These are phyloP conservation scores for Bicyclus anynana DNA, from an alignment of 1,140 invertebrate genomes.

Conservation along the genomic window DNA sequence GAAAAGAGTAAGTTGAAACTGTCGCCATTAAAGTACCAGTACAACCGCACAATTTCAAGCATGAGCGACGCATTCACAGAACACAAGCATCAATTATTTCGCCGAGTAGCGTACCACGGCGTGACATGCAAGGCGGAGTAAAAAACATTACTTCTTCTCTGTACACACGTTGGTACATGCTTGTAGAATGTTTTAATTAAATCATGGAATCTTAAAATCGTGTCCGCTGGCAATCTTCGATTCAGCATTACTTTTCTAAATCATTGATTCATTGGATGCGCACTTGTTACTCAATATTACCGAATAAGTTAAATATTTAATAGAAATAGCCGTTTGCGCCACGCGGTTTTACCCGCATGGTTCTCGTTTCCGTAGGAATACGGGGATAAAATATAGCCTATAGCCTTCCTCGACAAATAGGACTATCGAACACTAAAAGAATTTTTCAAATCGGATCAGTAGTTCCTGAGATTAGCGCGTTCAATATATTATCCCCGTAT, in stretches of 20 bases:
- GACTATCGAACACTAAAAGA: too few species aligned
- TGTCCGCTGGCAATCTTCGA: neutral
- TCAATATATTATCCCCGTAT: too few species aligned
- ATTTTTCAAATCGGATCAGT: too few species aligned
- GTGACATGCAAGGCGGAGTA: slow-evolving; percentile 14
- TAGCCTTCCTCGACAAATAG: too few species aligned
- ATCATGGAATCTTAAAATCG: slow-evolving; percentile 2
- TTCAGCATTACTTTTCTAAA: neutral
- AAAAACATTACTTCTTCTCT: slow-evolving; percentile 14
- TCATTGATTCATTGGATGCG: neutral
- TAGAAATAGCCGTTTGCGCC: neutral
- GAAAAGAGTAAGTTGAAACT: neutral
- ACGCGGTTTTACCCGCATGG: too few species aligned
- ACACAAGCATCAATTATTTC: slow-evolving; percentile 24
- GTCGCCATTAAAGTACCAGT: slow-evolving; percentile 16
- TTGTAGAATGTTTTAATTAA: neutral
- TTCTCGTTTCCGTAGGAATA: too few species aligned
- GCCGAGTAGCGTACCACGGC: slow-evolving; percentile 15
- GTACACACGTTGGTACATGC: slow-evolving; percentile 4
- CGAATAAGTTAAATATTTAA: neutral
- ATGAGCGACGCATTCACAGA: slow-evolving; percentile 16
- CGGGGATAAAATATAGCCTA: too few species aligned
- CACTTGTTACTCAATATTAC: neutral
- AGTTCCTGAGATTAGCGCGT: too few species aligned
- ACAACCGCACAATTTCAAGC: slow-evolving; percentile 23